phyloP scores from a whole-genome alignment of 1,140 invertebrate genomes.

The Megathymus violae region DNA sequence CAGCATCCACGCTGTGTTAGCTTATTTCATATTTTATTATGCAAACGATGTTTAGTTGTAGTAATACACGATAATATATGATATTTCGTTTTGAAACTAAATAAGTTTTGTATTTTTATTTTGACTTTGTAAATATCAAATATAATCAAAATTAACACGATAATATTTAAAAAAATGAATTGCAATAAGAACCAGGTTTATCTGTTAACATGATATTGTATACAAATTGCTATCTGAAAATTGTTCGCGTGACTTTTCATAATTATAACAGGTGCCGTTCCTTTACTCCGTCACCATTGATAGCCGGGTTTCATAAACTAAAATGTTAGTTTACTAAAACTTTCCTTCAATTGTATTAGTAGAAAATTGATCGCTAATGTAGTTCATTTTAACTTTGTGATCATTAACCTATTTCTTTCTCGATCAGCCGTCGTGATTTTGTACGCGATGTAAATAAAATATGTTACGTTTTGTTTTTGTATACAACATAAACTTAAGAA shows the following conservation, averaged over 20 bases:
- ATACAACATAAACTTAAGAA: conserved; percentile 18
- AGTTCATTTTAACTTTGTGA: conserved; percentile 57
- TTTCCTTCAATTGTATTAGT: conserved; percentile 74
- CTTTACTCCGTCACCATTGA: conserved; percentile 61
- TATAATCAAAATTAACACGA: too few relatives aligned
- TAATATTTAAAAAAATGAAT: too few relatives aligned
- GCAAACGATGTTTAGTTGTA: too few relatives aligned
- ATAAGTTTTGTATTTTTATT: too few relatives aligned
- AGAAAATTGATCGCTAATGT: conserved; percentile 75
- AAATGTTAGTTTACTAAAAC: conserved; percentile 79
- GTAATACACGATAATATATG: too few relatives aligned
- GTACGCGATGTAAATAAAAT: too few relatives aligned
- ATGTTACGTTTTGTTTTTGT: conserved; percentile 15
- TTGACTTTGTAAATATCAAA: too few relatives aligned
- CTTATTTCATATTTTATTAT: too few relatives aligned
- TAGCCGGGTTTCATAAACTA: conserved; percentile 74
- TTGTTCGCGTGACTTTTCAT: conserved; percentile 72
- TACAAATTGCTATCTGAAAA: conserved; percentile 53
- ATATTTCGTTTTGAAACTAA: too few relatives aligned
- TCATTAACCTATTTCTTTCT: conserved; percentile 60
- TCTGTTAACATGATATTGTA: conserved; percentile 22
- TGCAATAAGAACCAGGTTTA: too few relatives aligned
- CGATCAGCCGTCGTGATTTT: conserved; percentile 32
- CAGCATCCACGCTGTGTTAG: too few relatives aligned
- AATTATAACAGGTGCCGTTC: conserved; percentile 69